phyloP scores from a whole-genome alignment of 2,888 invertebrate species.

The Blastobasis lacticolella region DNA sequence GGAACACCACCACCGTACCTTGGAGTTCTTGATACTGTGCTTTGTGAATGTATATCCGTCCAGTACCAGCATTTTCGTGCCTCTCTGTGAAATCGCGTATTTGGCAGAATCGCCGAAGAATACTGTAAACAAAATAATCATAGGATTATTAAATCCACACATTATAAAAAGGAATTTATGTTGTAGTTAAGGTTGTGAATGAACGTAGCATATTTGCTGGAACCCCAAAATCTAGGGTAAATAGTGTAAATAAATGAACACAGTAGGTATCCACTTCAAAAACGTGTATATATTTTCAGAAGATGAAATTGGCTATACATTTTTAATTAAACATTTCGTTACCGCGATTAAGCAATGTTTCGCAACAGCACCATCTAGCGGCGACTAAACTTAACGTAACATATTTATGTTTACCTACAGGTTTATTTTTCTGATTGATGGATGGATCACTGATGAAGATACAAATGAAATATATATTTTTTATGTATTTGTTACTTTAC shows the following conservation, averaged over 20 bases:
- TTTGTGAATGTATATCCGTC: slow-evolving; percentile 17
- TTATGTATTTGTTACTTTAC: too few relatives aligned
- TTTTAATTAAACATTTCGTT: background rate
- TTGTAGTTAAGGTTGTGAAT: background rate
- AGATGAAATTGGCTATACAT: background rate
- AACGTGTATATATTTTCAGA: background rate
- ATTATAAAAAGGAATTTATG: background rate
- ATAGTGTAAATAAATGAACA: too few relatives aligned
- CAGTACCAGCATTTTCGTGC: slow-evolving; percentile 14
- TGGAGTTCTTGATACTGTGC: slow-evolving; percentile 4
- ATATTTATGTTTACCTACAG: too few relatives aligned
- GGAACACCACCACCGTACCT: slow-evolving; percentile 20
- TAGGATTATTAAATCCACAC: background rate
- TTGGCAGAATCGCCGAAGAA: slow-evolving; percentile 7
- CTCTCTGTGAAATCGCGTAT: slow-evolving; percentile 15
- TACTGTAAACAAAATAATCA: background rate
- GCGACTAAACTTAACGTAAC: too few relatives aligned
- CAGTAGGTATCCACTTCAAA: too few relatives aligned
- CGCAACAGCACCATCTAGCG: too few relatives aligned
- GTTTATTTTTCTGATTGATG: too few relatives aligned
- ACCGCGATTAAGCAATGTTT: background rate
- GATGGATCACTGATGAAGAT: too few relatives aligned
- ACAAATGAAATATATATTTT: too few relatives aligned
- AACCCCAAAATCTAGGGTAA: background rate
- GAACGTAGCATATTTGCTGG: background rate